A percentile compares a stretch with the other conserved stretches of the same genome.
Evolutionary conservation across 2,888 invertebrate species (phyloP).

Genomic region (Platycheirus rosarum): DNA sequence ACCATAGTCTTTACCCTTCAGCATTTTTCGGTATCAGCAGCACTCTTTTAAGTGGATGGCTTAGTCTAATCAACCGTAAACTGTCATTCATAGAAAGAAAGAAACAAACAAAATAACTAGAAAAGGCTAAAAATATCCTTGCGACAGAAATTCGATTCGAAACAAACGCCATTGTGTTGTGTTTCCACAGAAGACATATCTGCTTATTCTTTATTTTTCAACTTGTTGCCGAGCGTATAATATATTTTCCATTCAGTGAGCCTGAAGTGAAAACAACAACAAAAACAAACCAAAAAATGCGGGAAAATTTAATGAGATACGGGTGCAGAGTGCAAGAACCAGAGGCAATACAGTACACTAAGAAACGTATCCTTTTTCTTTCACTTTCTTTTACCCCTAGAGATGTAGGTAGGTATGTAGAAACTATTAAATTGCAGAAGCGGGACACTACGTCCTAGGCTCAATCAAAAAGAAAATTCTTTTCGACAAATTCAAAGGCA

Average conservation of each 20-base stretch:
- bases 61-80: slow-evolving; percentile 24
- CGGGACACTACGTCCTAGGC: too few species aligned
- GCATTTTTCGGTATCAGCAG: background rate
- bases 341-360: too few species aligned
- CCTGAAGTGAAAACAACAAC: background rate
- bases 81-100: slow-evolving; percentile 6
- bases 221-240: background rate
- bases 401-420: too few species aligned
- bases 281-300: slow-evolving; percentile 18
- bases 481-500: slow-evolving; percentile 1
- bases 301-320: slow-evolving; percentile 33
- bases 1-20: background rate
- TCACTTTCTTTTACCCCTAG: background rate
- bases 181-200: background rate
- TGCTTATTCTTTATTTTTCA: background rate
- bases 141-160: slow-evolving; percentile 11
- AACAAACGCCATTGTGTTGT: slow-evolving; percentile 12
- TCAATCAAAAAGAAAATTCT: slow-evolving; percentile 27
- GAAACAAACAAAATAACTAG: background rate
- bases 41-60: background rate
- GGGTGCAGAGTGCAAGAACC: background rate
- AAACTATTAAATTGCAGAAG: too few species aligned
- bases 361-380: background rate
- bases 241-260: slow-evolving; percentile 4
- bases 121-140: slow-evolving; percentile 1